Conservation (phyloP, 1,140 invertebrate genomes). For the Ganaspis sp. region DNA sequence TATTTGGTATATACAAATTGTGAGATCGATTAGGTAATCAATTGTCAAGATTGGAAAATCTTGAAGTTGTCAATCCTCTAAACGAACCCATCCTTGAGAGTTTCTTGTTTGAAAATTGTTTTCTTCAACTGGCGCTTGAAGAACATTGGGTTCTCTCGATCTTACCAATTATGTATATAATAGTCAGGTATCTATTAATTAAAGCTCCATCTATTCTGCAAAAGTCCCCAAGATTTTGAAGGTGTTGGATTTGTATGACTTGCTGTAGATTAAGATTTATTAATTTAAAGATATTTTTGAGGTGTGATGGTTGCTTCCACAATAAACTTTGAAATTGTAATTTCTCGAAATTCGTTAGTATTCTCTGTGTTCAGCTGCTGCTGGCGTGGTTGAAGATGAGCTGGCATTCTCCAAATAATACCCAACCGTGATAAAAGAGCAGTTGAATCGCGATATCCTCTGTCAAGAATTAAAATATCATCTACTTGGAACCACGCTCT, state of each 20-base stretch:
- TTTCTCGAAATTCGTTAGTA: neutral
- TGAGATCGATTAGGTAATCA: neutral
- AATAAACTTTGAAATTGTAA: neutral
- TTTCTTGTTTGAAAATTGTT: neutral
- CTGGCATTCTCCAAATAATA: neutral
- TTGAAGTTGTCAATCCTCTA: neutral
- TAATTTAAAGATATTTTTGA: neutral
- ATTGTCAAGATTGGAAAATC: neutral
- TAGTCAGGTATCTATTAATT: neutral
- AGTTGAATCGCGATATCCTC: neutral
- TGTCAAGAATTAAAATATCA: neutral
- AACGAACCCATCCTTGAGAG: neutral
- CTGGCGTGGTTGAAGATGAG: neutral
- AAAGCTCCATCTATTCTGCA: neutral
- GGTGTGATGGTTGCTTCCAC: neutral
- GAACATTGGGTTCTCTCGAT: neutral
- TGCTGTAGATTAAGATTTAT: too few relatives aligned
- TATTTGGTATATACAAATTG: neutral
- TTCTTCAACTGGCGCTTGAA: neutral
- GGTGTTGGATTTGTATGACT: neutral
- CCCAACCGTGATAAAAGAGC: neutral
- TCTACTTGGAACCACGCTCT: neutral
- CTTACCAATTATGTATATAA: neutral
- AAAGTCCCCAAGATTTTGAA: neutral
- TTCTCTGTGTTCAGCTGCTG: neutral